phyloP scores from a whole-genome alignment of 2,888 invertebrate genomes.

The Cybosia mesomella region DNA sequence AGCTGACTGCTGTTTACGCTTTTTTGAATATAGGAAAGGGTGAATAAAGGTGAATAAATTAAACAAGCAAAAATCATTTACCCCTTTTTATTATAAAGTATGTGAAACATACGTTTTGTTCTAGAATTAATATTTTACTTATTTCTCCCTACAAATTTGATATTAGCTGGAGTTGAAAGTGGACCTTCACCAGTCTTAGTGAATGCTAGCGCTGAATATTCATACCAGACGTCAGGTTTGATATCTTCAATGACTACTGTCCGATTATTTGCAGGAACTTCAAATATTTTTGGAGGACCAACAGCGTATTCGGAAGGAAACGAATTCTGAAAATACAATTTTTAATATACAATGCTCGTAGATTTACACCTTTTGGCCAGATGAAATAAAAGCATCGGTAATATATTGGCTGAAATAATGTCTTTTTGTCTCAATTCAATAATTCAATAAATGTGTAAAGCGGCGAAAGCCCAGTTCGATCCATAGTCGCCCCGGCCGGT shows the following conservation, averaged over 20 bases:
- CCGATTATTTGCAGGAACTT: conserved; percentile 30
- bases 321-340: background rate
- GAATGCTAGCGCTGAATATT: conserved; percentile 46
- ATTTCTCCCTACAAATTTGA: background rate
- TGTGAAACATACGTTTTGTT: background rate
- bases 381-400: too few species aligned
- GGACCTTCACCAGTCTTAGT: conserved; percentile 45
- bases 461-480: too few species aligned
- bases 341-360: background rate
- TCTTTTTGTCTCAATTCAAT: too few species aligned
- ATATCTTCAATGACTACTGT: conserved; percentile 23
- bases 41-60: background rate
- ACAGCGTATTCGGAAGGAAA: background rate
- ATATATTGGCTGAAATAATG: too few species aligned
- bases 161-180: conserved; percentile 23
- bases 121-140: background rate
- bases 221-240: conserved; percentile 37
- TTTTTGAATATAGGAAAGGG: too few species aligned
- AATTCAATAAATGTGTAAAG: too few species aligned
- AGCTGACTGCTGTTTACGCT: too few species aligned
- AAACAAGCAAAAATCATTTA: background rate
- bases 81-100: background rate
- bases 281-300: conserved; percentile 18
- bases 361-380: too few species aligned
- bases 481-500: too few species aligned